Percentiles rank a stretch among this genome's conserved stretches.
These are phyloP conservation scores for Ctenopoma kingsleyae DNA, from an alignment of 2,797 vertebrate genomes.

Conservation along the genomic window DNA sequence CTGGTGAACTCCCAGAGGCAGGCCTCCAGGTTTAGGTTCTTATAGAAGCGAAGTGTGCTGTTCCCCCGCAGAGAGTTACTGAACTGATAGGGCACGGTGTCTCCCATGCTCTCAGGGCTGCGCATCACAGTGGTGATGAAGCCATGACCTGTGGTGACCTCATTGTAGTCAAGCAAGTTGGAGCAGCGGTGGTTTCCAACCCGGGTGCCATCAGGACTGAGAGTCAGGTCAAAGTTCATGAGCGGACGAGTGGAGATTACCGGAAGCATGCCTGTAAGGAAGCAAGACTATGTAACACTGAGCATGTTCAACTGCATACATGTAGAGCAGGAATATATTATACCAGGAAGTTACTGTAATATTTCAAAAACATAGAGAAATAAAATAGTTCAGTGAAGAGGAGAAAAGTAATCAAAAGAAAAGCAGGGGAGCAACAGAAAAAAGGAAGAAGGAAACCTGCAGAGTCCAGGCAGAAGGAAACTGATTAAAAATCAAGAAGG, in stretches of 20 bases:
- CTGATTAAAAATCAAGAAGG: slow-evolving; percentile 72
- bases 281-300: slow-evolving; percentile 13
- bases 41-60: slow-evolving; percentile 90
- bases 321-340: neutral
- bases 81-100: slow-evolving; percentile 90
- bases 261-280: slow-evolving; percentile 90
- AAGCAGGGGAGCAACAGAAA: slow-evolving; percentile 13
- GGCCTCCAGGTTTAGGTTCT: slow-evolving; percentile 92
- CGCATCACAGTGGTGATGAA: slow-evolving; percentile 88
- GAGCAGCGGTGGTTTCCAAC: slow-evolving; percentile 95
- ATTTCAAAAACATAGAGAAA: slow-evolving; percentile 28
- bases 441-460: slow-evolving; percentile 27
- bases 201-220: slow-evolving; percentile 92
- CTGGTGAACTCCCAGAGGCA: slow-evolving; percentile 95
- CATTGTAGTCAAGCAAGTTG: slow-evolving; percentile 90
- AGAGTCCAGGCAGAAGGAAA: slow-evolving; percentile 53
- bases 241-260: slow-evolving; percentile 92
- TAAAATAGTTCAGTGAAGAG: slow-evolving; percentile 23
- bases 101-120: slow-evolving; percentile 85
- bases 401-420: slow-evolving; percentile 14
- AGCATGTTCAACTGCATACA: slow-evolving; percentile 4
- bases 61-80: slow-evolving; percentile 85
- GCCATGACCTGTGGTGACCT: slow-evolving; percentile 91
- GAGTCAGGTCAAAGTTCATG: slow-evolving; percentile 93
- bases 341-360: neutral